Evolutionary conservation across 2,888 invertebrate species (phyloP).

Genomic region (Scaptomyza flava): DNA sequence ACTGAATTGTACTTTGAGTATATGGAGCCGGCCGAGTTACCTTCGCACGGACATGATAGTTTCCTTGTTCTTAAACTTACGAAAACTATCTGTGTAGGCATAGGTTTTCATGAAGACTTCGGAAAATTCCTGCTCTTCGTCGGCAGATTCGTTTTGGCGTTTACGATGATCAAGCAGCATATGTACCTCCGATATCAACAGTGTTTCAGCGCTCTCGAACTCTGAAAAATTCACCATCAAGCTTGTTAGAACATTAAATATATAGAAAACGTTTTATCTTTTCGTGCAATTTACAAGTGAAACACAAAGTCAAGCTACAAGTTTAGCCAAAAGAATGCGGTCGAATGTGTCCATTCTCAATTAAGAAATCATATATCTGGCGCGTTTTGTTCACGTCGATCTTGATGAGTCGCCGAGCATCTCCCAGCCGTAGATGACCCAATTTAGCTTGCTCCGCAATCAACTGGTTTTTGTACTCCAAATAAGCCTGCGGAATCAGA

Average conservation of each 20-base stretch:
- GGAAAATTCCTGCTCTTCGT: conserved; percentile 99
- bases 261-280: conserved; percentile 6
- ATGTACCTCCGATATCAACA: conserved; percentile 97
- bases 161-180: conserved; percentile 98
- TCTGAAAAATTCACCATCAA: conserved; percentile 86
- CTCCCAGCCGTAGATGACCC: conserved; percentile 90
- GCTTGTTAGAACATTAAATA: conserved; percentile 1
- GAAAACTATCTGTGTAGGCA: conserved; percentile 97
- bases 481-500: conserved; percentile 90
- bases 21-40: conserved; percentile 84
- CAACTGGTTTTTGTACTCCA: conserved; percentile 91
- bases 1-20: not conserved
- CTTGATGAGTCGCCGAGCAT: conserved; percentile 93
- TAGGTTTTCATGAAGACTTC: conserved; percentile 99
- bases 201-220: conserved; percentile 99
- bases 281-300: conserved; percentile 65
- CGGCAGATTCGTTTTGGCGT: conserved; percentile 98
- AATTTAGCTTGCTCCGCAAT: conserved; percentile 91
- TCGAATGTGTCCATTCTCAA: conserved; percentile 89
- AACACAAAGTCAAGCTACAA: conserved; percentile 19
- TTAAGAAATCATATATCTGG: conserved; percentile 92
- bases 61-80: conserved; percentile 99
- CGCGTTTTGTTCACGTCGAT: conserved; percentile 97
- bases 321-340: conserved; percentile 39
- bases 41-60: conserved; percentile 98